phyloP scores from a whole-genome alignment of 1,140 invertebrate species.

The Nasonia giraulti region DNA sequence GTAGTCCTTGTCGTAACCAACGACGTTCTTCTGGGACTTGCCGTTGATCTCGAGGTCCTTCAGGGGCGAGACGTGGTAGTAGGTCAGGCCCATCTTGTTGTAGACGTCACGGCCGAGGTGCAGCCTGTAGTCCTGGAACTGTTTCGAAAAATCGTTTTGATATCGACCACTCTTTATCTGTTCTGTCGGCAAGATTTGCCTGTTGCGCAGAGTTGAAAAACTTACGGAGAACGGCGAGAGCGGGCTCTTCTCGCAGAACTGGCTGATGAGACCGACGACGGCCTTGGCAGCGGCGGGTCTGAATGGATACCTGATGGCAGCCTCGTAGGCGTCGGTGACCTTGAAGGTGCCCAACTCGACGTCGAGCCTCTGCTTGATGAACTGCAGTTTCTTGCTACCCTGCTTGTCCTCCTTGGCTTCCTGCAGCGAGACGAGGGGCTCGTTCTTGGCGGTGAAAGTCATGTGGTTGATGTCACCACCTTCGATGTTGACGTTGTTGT shows the following conservation, averaged over 20 bases:
- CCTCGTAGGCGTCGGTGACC: constrained; percentile 74
- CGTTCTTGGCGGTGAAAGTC: constrained; percentile 64
- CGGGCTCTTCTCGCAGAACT: constrained; percentile 68
- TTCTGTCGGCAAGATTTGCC: neutral
- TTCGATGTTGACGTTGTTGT: constrained; percentile 76
- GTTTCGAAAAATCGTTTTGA: constrained; percentile 45
- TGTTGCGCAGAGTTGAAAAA: neutral
- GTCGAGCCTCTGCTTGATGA: constrained; percentile 62
- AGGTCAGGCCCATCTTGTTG: constrained; percentile 68
- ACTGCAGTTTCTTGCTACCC: constrained; percentile 56
- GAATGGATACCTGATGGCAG: constrained; percentile 78
- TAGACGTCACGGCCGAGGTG: constrained; percentile 68
- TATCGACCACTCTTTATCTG: neutral
- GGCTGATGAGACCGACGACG: constrained; percentile 74
- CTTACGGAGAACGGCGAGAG: constrained; percentile 68
- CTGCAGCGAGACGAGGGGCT: constrained; percentile 60
- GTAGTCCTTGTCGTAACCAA: constrained; percentile 74
- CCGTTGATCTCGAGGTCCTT: constrained; percentile 67
- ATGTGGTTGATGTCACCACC: constrained; percentile 74
- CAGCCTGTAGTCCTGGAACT: constrained; percentile 73
- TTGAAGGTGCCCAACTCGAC: constrained; percentile 67
- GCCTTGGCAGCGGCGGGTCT: constrained; percentile 77
- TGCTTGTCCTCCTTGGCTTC: constrained; percentile 62
- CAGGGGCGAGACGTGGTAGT: constrained; percentile 69
- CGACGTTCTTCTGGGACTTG: constrained; percentile 72